Conservation (phyloP, 1,140 invertebrate genomes). For the Lasioglossum baleicum region DNA sequence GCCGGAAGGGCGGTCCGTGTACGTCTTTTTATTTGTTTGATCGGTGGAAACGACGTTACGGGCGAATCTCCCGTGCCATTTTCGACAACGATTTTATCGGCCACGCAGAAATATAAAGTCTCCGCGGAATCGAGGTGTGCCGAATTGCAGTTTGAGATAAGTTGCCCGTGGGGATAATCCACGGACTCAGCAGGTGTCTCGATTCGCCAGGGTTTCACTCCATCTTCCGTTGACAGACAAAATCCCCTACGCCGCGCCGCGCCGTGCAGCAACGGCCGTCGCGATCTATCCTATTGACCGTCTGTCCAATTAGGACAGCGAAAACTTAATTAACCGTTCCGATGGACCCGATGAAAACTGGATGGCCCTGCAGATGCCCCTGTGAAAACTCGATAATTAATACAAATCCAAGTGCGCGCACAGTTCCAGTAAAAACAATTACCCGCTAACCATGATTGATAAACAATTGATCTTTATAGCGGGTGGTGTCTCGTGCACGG, state of each 20-base stretch:
- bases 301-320: conserved; percentile 75
- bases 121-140: conserved; percentile 22
- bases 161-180: conserved; percentile 72
- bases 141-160: conserved; percentile 60
- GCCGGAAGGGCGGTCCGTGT: too few species aligned
- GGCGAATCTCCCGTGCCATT: neutral
- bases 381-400: conserved; percentile 59
- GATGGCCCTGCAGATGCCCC: conserved; percentile 44
- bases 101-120: conserved; percentile 14
- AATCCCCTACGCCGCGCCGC: conserved; percentile 67
- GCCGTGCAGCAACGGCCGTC: conserved; percentile 43
- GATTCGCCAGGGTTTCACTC: conserved; percentile 77
- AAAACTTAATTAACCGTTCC: conserved; percentile 76
- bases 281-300: conserved; percentile 68
- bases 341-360: conserved; percentile 62
- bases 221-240: conserved; percentile 79
- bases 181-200: conserved; percentile 76
- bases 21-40: neutral
- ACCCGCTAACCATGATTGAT: conserved; percentile 39
- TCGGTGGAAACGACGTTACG: neutral
- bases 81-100: neutral
- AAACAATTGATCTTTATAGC: conserved; percentile 23
- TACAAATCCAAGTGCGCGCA: conserved; percentile 37
- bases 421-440: conserved; percentile 35
- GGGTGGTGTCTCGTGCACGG: neutral